A percentile compares a stretch with the other conserved stretches of the same genome.
Conservation (phyloP, 2,113 vertebrate species). For the Eulemur rufifrons region DNA sequence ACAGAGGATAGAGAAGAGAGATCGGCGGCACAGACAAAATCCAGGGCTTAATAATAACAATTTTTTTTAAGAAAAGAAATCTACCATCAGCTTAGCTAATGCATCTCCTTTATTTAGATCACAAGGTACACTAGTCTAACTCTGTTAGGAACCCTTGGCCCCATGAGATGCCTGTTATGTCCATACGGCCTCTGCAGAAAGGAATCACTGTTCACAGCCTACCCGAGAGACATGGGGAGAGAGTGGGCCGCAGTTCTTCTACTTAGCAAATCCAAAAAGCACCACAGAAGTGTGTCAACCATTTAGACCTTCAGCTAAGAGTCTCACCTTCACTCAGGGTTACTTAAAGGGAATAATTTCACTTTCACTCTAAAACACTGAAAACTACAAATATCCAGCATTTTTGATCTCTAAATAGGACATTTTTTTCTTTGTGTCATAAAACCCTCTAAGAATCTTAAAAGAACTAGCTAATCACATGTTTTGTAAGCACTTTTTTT, state of each 20-base stretch:
- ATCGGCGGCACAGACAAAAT: too few relatives aligned
- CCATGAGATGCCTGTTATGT: background rate
- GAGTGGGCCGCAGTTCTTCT: background rate
- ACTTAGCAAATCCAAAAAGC: background rate
- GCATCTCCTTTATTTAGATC: background rate
- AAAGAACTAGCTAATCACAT: background rate
- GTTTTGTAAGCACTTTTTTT: background rate
- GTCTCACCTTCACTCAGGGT: background rate
- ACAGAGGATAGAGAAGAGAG: too few relatives aligned
- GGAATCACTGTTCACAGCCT: background rate
- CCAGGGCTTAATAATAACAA: background rate
- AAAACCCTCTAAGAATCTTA: constrained; percentile 4
- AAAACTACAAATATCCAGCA: background rate
- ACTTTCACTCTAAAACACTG: background rate
- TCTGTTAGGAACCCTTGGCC: background rate
- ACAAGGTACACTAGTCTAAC: background rate
- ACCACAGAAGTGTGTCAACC: background rate
- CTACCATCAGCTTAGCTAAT: background rate
- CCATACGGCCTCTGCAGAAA: background rate
- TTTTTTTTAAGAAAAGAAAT: constrained; percentile 26
- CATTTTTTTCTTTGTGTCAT: background rate
- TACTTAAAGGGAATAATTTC: background rate
- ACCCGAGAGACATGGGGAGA: background rate
- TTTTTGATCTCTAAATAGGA: background rate
- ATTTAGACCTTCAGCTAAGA: background rate